These are phyloP conservation scores for Littorina saxatilis DNA, from an alignment of 1,140 invertebrate genomes.

Conservation along the genomic window DNA sequence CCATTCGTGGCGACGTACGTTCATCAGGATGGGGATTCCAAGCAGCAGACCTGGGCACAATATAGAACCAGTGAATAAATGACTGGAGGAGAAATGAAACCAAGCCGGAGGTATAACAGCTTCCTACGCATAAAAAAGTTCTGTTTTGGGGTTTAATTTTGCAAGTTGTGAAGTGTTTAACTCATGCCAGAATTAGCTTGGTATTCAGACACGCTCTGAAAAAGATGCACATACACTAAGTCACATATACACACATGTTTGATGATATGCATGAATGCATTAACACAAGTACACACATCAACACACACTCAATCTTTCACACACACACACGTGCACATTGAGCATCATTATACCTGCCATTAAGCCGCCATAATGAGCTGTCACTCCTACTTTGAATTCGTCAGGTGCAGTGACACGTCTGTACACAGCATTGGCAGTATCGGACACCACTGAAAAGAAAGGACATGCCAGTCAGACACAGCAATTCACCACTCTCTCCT, in stretches of 20 bases:
- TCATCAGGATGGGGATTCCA: constrained; percentile 72
- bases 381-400: constrained; percentile 65
- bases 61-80: constrained; percentile 20
- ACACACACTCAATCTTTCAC: too few species aligned
- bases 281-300: too few species aligned
- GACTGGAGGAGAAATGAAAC: too few species aligned
- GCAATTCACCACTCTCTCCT: not conserved
- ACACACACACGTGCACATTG: not conserved
- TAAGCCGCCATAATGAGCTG: constrained; percentile 72
- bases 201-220: too few species aligned
- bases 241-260: too few species aligned
- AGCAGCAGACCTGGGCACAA: constrained; percentile 70
- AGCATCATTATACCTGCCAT: constrained; percentile 66
- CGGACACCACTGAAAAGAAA: constrained; percentile 65
- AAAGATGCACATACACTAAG: too few species aligned
- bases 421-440: constrained; percentile 70
- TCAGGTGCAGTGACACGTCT: constrained; percentile 60
- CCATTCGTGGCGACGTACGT: constrained; percentile 71
- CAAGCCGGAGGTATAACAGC: too few species aligned
- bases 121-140: too few species aligned
- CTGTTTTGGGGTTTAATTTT: too few species aligned
- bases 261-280: too few species aligned
- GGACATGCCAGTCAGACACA: not conserved
- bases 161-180: too few species aligned
- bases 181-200: too few species aligned